phyloP scores from a whole-genome alignment of 2,797 vertebrate species.

The Enteromius paludinosus region DNA sequence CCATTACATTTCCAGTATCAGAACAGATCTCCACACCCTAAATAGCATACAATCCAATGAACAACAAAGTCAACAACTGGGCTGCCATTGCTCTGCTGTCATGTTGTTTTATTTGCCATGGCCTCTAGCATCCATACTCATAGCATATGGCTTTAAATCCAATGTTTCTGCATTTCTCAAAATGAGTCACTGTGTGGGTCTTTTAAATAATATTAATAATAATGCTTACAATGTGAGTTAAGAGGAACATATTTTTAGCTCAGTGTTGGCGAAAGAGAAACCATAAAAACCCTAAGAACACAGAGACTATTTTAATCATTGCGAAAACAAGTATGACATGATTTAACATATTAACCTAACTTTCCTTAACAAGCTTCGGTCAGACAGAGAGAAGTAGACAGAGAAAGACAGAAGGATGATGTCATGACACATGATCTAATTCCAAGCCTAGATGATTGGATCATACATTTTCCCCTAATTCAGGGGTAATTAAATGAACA shows the following conservation, averaged over 20 bases:
- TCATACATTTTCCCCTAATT: conserved; percentile 83
- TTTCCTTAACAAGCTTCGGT: conserved; percentile 69
- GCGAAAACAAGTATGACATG: conserved; percentile 9
- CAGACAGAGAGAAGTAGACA: conserved; percentile 60
- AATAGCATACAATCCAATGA: conserved; percentile 61
- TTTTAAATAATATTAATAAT: neutral
- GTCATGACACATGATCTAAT: conserved; percentile 82
- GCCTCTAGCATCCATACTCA: neutral
- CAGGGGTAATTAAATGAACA: conserved; percentile 78
- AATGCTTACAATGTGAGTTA: neutral
- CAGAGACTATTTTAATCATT: neutral
- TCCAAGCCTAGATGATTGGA: conserved; percentile 78
- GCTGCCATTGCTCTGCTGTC: neutral
- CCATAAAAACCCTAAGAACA: neutral
- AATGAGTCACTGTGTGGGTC: neutral
- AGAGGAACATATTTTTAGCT: neutral
- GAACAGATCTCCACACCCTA: conserved; percentile 47
- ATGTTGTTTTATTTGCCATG: conserved; percentile 17
- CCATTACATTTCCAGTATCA: conserved; percentile 8
- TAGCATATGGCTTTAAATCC: neutral
- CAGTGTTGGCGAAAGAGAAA: neutral
- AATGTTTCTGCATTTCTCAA: neutral
- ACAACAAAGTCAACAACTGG: conserved; percentile 20
- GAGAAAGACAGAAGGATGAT: conserved; percentile 66
- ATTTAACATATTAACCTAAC: conserved; percentile 63